Evolutionary conservation across 1,140 invertebrate species (phyloP).

Genomic region (Micrasema longulum): DNA sequence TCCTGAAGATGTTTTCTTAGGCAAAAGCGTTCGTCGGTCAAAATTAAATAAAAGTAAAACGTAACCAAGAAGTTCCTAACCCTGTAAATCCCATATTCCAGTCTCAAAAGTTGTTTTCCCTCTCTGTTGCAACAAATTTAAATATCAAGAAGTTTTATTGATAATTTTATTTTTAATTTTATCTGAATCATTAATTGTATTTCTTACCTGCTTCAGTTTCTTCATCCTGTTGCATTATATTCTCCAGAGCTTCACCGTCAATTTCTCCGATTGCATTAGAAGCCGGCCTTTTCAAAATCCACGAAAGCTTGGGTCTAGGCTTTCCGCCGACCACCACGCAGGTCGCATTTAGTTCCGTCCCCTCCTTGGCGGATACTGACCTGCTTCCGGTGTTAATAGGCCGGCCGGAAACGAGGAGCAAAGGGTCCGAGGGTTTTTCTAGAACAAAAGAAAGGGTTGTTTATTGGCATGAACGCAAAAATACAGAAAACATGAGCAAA

Average conservation of each 20-base stretch:
- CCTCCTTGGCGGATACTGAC: constrained; percentile 35
- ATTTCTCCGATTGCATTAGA: background rate
- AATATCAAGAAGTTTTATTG: too few species aligned
- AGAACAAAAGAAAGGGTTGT: constrained; percentile 14
- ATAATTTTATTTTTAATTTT: too few species aligned
- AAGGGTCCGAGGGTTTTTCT: constrained; percentile 44
- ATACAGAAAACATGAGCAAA: too few species aligned
- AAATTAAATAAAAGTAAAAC: too few species aligned
- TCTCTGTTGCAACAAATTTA: too few species aligned
- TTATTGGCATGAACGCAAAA: too few species aligned
- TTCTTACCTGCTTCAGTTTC: constrained; percentile 12
- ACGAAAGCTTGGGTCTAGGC: constrained; percentile 41
- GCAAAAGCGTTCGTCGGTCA: too few species aligned
- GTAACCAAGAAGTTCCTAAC: too few species aligned
- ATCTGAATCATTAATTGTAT: too few species aligned
- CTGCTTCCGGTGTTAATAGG: constrained; percentile 4
- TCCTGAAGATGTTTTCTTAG: too few species aligned
- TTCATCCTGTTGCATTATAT: constrained; percentile 15
- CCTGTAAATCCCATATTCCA: too few species aligned
- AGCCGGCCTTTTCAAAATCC: constrained; percentile 4
- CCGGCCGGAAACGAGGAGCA: constrained; percentile 27
- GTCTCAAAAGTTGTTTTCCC: too few species aligned
- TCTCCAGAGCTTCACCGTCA: background rate
- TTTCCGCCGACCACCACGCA: constrained; percentile 45
- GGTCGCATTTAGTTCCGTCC: constrained; percentile 24